Percentiles rank a stretch among this genome's conserved stretches.
Evolutionary conservation across 1,140 invertebrate species (phyloP).

Genomic region (Sycophila sp.): DNA sequence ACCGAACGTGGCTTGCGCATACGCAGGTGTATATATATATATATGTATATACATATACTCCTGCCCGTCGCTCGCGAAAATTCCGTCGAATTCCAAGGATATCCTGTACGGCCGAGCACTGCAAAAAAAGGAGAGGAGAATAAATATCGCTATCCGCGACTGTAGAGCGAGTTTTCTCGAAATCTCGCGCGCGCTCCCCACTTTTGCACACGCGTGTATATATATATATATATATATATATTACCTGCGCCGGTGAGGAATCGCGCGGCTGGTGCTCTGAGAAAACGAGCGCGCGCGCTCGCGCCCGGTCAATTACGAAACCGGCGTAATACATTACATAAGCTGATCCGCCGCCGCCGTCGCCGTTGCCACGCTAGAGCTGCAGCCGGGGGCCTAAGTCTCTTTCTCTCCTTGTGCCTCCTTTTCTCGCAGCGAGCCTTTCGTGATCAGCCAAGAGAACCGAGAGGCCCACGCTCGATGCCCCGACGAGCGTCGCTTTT

Average conservation of each 20-base stretch:
- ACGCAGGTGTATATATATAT: neutral
- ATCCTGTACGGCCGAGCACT: too few relatives aligned
- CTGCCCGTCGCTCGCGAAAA: too few relatives aligned
- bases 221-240: too few relatives aligned
- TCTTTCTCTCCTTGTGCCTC: neutral
- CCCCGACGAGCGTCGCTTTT: too few relatives aligned
- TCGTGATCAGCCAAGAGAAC: neutral
- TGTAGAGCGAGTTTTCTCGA: slow-evolving; percentile 19
- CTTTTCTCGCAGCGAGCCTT: neutral
- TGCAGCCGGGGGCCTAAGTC: too few relatives aligned
- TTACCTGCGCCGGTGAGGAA: too few relatives aligned
- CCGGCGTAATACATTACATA: slow-evolving; percentile 47
- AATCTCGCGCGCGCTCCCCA: neutral
- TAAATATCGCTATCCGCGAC: neutral
- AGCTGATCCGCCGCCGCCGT: slow-evolving; percentile 35
- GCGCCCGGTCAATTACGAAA: slow-evolving; percentile 47
- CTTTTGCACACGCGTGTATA: too few relatives aligned
- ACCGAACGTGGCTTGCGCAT: too few relatives aligned
- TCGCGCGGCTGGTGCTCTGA: neutral
- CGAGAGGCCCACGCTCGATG: too few relatives aligned
- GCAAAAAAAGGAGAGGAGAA: too few relatives aligned
- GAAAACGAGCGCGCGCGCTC: neutral
- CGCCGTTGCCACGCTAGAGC: too few relatives aligned
- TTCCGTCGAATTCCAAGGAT: too few relatives aligned
- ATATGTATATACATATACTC: neutral